These are phyloP conservation scores for Balaenoptera acutorostrata DNA, from an alignment of 2,113 vertebrate species.

Conservation along the genomic window DNA sequence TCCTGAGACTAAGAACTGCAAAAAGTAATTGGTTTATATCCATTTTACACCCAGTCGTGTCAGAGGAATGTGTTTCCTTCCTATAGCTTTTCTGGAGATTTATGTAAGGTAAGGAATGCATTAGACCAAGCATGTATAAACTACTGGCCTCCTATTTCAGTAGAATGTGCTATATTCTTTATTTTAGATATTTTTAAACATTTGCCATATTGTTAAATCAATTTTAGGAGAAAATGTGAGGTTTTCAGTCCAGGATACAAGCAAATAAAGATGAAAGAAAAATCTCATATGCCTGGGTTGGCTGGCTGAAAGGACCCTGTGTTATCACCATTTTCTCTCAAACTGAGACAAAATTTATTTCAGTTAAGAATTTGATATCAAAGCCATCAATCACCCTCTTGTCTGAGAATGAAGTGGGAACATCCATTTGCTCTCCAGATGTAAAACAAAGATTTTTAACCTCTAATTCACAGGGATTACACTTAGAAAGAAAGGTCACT, in stretches of 20 bases:
- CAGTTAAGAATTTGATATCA: constrained; percentile 45
- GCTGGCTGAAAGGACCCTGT: background rate
- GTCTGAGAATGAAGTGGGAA: background rate
- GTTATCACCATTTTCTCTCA: constrained; percentile 7
- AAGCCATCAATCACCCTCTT: constrained; percentile 42
- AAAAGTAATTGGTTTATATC: constrained; percentile 52
- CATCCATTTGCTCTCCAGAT: background rate
- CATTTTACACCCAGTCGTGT: background rate
- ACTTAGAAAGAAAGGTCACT: background rate
- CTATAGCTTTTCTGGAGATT: background rate
- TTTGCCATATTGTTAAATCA: constrained; percentile 13
- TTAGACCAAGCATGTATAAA: background rate
- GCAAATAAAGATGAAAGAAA: background rate
- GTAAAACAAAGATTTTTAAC: constrained; percentile 12
- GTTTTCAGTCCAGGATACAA: background rate
- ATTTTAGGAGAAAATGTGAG: constrained; percentile 19
- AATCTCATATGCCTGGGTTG: background rate
- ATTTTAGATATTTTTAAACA: background rate
- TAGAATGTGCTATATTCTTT: background rate
- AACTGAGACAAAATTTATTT: constrained; percentile 58
- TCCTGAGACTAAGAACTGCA: constrained; percentile 33
- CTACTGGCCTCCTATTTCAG: background rate
- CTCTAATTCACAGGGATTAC: background rate
- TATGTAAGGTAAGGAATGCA: background rate
- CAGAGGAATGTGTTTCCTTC: constrained; percentile 36